Evolutionary conservation across 2,888 invertebrate genomes (phyloP), one percentile per base, ranked within the genome.

Genomic region (Leuctra nigra): DNA sequence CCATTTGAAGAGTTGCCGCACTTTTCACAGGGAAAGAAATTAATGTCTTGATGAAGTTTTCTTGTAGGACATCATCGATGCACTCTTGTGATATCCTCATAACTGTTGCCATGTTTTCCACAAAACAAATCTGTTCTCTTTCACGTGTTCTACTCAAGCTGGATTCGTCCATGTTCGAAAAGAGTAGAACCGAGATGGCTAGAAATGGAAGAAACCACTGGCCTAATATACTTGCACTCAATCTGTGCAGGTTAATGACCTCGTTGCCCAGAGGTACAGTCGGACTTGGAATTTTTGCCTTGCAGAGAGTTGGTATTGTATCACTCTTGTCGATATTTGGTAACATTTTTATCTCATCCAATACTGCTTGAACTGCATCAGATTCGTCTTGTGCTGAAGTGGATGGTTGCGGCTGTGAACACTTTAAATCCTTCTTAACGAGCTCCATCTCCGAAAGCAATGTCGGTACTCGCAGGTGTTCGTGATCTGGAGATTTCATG

Each of bases 151-250:
- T 22, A 23, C 20, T 35, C 18, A 50, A 33, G 22, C 35, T 50
- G n/a, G 33, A 22, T 6, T 60, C 60, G 25, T 63, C 53, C 35
- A 62, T 55, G 2, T 64, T 61, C 2, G 64, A 64, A 14, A 66
- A 58, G 41, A 64, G 63, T 33, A 71, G 53, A 16, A 64, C 55
- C 23, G 59, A 63, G 1, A 63, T 62, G 20, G 67, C 57, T 23
- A 68, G 18, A n/a, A 66, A 55, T 2, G 68, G 67, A n/a, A 69
- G n/a, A 1, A 70, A 33, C 70, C 70, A 71, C 47, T 70, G 69
- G 38, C 61, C 60, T 2, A 62, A 25, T 16, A 70, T 47, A 56
- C n/a, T n/a, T n/a, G n/a, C n/a, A n/a, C n/a, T n/a, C n/a, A n/a
- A n/a, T n/a, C n/a, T n/a, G n/a, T n/a, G n/a, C n/a, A n/a, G n/a